Evolutionary conservation across 2,888 invertebrate genomes (phyloP).

Genomic region (Trypoxylon attenuatum): DNA sequence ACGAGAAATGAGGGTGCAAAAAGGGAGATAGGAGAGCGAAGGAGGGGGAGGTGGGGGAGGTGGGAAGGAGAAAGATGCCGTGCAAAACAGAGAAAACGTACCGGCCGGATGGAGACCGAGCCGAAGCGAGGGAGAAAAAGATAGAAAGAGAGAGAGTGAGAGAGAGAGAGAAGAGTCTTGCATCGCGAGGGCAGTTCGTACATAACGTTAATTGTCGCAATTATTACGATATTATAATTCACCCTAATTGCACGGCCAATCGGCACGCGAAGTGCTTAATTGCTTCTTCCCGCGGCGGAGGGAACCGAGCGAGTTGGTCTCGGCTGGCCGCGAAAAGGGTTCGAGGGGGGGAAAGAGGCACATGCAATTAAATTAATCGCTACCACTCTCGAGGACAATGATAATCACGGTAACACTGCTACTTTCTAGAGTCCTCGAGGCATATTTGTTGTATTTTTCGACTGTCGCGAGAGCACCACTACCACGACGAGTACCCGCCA

Average conservation of each 20-base stretch:
- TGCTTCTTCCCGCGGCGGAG: constrained; percentile 49
- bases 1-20: constrained; percentile 15
- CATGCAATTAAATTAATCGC: constrained; percentile 55
- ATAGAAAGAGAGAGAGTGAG: constrained; percentile 3
- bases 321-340: constrained; percentile 1
- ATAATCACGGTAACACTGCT: constrained; percentile 46
- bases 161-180: constrained; percentile 20
- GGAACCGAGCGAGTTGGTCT: constrained; percentile 1
- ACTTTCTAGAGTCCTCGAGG: constrained; percentile 40
- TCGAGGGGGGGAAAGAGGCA: constrained; percentile 34
- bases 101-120: background rate
- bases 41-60: constrained; percentile 1
- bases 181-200: constrained; percentile 48
- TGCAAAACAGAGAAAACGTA: constrained; percentile 2
- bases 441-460: constrained; percentile 47
- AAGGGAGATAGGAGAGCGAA: background rate
- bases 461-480: constrained; percentile 10
- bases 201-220: constrained; percentile 64
- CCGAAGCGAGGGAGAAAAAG: background rate
- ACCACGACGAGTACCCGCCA: background rate
- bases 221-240: constrained; percentile 66
- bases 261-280: constrained; percentile 64
- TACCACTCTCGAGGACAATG: constrained; percentile 50
- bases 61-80: constrained; percentile 15
- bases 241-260: constrained; percentile 65